phyloP scores from a whole-genome alignment of 1,140 invertebrate species.

The Nasonia longicornis region DNA sequence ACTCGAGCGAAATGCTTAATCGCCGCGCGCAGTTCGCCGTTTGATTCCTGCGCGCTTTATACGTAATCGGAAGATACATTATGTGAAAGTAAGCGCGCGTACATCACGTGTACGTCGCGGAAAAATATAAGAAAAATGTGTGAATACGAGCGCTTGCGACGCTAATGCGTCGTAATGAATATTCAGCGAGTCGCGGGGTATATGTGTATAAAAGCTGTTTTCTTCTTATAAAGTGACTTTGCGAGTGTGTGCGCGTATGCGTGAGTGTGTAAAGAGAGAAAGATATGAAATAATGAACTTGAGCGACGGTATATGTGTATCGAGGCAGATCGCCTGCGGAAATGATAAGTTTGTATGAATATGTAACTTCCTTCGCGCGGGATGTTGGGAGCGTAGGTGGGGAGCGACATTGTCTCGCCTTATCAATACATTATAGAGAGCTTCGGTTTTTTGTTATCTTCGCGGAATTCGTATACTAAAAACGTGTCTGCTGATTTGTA shows the following conservation, averaged over 20 bases:
- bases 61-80: conserved; percentile 29
- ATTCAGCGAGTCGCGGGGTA: background rate
- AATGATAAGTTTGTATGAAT: conserved; percentile 3
- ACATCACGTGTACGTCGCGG: background rate
- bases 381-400: background rate
- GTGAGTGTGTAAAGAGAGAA: background rate
- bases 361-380: conserved; percentile 18
- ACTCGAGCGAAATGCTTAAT: conserved; percentile 29
- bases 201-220: background rate
- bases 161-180: conserved; percentile 39
- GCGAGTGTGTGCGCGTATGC: background rate
- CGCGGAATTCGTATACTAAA: background rate
- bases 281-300: conserved; percentile 16
- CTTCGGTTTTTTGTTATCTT: background rate
- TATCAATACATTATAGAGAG: background rate
- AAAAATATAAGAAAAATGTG: conserved; percentile 2
- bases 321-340: background rate
- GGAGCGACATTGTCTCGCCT: conserved; percentile 28
- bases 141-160: background rate
- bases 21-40: conserved; percentile 12
- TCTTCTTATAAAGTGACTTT: background rate
- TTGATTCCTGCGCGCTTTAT: conserved; percentile 16
- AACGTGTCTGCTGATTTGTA: background rate
- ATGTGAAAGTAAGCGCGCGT: background rate
- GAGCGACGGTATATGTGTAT: background rate